These are phyloP conservation scores for Hyles vespertilio DNA, from an alignment of 1,140 invertebrate species.

Conservation along the genomic window DNA sequence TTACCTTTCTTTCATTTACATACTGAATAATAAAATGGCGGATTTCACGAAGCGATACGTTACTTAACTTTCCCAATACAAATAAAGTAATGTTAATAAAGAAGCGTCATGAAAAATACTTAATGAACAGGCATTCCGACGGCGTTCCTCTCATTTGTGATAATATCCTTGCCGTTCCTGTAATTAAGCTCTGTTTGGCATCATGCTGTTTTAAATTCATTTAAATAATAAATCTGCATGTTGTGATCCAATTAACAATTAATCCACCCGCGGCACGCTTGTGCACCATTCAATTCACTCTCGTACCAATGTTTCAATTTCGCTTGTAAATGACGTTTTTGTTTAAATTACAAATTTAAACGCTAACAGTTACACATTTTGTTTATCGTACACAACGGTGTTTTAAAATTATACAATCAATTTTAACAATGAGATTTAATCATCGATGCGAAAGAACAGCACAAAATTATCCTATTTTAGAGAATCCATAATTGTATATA, in stretches of 20 bases:
- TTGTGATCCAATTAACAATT: conserved; percentile 65
- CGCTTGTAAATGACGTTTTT: conserved; percentile 49
- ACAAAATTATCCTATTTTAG: no score
- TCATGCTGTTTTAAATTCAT: conserved; percentile 37
- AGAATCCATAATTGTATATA: no score
- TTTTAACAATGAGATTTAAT: no score
- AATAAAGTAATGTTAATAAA: no score
- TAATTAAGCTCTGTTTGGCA: conserved; percentile 33
- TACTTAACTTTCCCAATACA: no score
- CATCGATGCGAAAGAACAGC: no score
- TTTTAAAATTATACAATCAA: no score
- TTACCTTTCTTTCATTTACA: no score
- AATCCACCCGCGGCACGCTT: conserved; percentile 42
- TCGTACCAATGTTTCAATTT: conserved; percentile 53
- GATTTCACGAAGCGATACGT: no score
- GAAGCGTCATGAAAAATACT: no score
- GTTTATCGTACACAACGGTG: conserved; percentile 10
- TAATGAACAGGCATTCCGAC: neutral
- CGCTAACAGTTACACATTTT: conserved; percentile 46
- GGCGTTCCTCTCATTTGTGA: conserved; percentile 8
- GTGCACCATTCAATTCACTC: conserved; percentile 52
- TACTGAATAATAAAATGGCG: no score
- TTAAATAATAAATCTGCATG: conserved; percentile 48
- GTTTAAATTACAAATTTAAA: conserved; percentile 52
- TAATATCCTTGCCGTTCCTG: neutral